Evolutionary conservation across 2,797 vertebrate genomes (phyloP).

Genomic region (Cyclura pinguis): DNA sequence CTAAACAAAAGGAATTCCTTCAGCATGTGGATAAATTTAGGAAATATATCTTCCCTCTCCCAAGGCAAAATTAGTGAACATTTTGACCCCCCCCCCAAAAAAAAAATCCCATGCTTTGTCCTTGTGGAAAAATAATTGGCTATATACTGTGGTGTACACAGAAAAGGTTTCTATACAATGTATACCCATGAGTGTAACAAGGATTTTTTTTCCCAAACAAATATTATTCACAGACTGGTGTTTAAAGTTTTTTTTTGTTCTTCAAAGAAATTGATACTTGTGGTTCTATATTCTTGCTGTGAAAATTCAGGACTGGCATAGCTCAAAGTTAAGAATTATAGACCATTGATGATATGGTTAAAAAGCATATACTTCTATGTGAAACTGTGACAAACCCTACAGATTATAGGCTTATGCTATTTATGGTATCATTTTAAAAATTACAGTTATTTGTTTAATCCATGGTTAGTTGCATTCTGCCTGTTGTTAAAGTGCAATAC

Average conservation of each 20-base stretch:
- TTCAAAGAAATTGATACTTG: conserved; percentile 15
- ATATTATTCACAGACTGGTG: conserved; percentile 21
- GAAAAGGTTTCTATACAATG: background rate
- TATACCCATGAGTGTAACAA: background rate
- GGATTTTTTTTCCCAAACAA: conserved; percentile 10
- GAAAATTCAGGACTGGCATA: conserved; percentile 33
- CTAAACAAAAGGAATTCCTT: background rate
- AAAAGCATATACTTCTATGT: conserved; percentile 25
- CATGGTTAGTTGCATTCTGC: conserved; percentile 54
- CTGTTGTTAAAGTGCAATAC: conserved; percentile 33
- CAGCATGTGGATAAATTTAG: background rate
- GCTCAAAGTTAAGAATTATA: conserved; percentile 27
- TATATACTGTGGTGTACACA: background rate
- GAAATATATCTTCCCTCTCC: background rate
- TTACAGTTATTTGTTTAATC: conserved; percentile 61
- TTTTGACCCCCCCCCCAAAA: too few relatives aligned
- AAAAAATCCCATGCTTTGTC: background rate
- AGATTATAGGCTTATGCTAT: conserved; percentile 47
- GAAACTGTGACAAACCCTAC: conserved; percentile 18
- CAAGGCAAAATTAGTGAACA: background rate
- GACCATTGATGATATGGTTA: conserved; percentile 23
- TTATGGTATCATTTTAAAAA: conserved; percentile 55
- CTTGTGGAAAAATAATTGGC: fast-evolving
- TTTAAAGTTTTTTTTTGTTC: conserved; percentile 34
- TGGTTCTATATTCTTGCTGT: conserved; percentile 15